phyloP scores from a whole-genome alignment of 2,113 vertebrate genomes.

The Solenodon paradoxus region DNA sequence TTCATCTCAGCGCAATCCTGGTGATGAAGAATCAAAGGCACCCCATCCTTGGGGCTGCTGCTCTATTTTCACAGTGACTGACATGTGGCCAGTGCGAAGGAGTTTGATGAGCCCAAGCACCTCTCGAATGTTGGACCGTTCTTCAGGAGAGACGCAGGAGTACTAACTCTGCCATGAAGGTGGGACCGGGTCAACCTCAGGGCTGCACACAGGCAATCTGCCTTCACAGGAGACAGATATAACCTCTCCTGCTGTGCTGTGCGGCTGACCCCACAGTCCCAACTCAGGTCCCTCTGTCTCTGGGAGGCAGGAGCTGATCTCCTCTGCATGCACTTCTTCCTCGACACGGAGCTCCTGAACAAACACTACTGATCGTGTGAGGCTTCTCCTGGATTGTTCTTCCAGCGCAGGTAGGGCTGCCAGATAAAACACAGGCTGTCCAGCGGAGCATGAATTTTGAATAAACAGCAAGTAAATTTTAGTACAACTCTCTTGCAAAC shows the following conservation, averaged over 20 bases:
- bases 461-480: neutral
- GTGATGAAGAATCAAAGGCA: no score
- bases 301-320: neutral
- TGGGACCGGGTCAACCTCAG: neutral
- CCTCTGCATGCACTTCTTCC: neutral
- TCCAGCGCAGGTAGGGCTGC: neutral
- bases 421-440: neutral
- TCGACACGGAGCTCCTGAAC: neutral
- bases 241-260: neutral
- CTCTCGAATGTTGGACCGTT: neutral
- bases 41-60: neutral
- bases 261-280: neutral
- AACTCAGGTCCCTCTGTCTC: neutral
- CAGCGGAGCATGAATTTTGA: neutral
- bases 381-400: neutral
- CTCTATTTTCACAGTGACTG: neutral
- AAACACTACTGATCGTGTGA: neutral
- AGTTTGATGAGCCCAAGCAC: neutral
- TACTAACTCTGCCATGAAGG: accelerated
- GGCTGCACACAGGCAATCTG: neutral
- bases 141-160: neutral
- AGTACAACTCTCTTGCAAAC: neutral
- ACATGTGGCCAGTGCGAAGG: accelerated
- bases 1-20: neutral
- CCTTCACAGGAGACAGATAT: neutral